phyloP scores from a whole-genome alignment of 2,113 vertebrate genomes.

The Amazona guildingii region DNA sequence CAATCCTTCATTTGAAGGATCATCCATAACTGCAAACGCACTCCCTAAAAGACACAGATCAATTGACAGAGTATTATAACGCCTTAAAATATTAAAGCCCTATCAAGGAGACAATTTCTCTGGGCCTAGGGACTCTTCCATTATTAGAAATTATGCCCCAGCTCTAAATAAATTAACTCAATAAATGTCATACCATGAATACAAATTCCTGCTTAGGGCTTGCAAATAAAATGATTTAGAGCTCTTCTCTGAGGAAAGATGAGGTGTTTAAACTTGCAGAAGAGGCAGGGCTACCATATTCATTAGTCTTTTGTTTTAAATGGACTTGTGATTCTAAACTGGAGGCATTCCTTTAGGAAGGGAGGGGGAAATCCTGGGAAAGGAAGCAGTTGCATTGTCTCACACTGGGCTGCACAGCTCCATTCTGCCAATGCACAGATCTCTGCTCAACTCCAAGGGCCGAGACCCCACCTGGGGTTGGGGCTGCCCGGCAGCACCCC shows the following conservation, averaged over 20 bases:
- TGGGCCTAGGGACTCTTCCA: constrained; percentile 34
- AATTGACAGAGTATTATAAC: constrained; percentile 46
- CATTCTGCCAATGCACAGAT: not conserved
- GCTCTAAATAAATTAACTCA: constrained; percentile 68
- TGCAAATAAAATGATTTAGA: constrained; percentile 65
- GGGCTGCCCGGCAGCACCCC: not conserved
- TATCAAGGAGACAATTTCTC: constrained; percentile 53
- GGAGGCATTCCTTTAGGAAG: not conserved
- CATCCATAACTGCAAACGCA: constrained; percentile 28
- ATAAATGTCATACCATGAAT: constrained; percentile 61
- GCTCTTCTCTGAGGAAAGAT: constrained; percentile 44
- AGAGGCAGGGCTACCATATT: not conserved
- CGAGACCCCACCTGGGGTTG: not conserved
- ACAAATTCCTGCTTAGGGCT: constrained; percentile 63
- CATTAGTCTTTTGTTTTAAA: constrained; percentile 24
- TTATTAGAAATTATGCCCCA: constrained; percentile 63
- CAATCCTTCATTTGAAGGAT: not conserved
- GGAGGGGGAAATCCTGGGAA: not conserved
- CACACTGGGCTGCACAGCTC: not conserved
- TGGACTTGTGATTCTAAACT: not conserved
- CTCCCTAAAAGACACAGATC: constrained; percentile 32
- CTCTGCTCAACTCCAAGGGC: not conserved
- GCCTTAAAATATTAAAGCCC: constrained; percentile 60
- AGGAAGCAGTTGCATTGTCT: not conserved
- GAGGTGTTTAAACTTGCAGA: constrained; percentile 55